Evolutionary conservation across 1,140 invertebrate species (phyloP), one percentile per base, ranked within the genome.

Genomic region (Ceratitis capitata): DNA sequence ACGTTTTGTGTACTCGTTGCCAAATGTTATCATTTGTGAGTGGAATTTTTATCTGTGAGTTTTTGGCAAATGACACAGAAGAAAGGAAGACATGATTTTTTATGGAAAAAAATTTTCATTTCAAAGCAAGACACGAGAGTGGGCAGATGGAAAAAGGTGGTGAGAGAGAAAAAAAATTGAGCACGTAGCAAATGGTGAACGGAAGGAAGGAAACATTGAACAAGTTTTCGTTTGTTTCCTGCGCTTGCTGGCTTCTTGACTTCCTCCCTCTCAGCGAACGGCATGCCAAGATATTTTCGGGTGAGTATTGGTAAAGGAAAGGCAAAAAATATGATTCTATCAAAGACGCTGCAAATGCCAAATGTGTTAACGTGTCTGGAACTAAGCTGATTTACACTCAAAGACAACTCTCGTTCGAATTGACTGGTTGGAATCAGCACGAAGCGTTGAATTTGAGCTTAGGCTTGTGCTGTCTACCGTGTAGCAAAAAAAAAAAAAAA

Each of bases 131-230:
- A 78, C 42, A 23, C 26, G 39, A 45, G 42, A 78, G 26, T 78
- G n/a, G n/a, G n/a, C n/a, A n/a, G n/a, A n/a, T n/a, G n/a, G n/a
- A n/a, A n/a, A n/a, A 78, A 78, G 2, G 16, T 26, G n/a, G 16
- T 0, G 12, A 19, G 9, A 0, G n/a, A 56, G 1, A 26, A 19
- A 6, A 35, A 47, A 56, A 23, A n/a, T n/a, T n/a, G 39, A 78
- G 39, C 39, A 56, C n/a, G 5, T n/a, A 23, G 69, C 69, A 78
- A 78, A 26, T 78, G 69, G 23, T 78, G 39, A 45, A 26, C 42
- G 69, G 69, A 47, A 78, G n/a, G n/a, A n/a, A n/a, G 69, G 42
- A 78, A 78, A 19, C 69, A 78, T 78, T 78, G 42, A 78, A 47
- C 69, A 78, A 78, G 16, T 78, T 78, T 78, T 45, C 23, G 69